A percentile compares a stretch with the other conserved stretches of the same genome.
These are phyloP conservation scores for Phoeniculus purpureus DNA, from an alignment of 2,797 vertebrate species.

Conservation along the genomic window DNA sequence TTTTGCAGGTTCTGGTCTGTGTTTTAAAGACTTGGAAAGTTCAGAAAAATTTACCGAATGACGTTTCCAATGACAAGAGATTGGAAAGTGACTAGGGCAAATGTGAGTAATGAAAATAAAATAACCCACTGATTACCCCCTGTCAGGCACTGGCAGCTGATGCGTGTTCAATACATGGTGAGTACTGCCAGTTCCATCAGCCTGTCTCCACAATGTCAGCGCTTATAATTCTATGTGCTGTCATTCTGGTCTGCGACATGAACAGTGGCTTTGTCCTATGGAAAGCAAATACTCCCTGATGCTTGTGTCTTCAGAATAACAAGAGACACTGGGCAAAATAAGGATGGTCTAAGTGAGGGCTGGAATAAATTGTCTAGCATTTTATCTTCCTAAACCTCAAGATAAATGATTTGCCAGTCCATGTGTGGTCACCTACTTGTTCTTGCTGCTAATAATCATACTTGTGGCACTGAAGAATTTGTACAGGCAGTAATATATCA, in stretches of 20 bases:
- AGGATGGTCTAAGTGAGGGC: neutral
- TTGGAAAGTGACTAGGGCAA: neutral
- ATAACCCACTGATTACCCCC: neutral
- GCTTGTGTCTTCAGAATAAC: neutral
- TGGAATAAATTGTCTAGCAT: slow-evolving; percentile 5
- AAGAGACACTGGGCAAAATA: slow-evolving; percentile 1
- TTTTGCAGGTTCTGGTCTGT: neutral
- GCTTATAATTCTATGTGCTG: neutral
- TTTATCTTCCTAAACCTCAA: slow-evolving; percentile 6
- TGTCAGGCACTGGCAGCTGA: neutral
- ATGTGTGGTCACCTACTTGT: neutral
- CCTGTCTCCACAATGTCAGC: slow-evolving; percentile 5
- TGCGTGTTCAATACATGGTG: neutral
- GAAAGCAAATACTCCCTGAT: neutral
- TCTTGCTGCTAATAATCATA: slow-evolving; percentile 28
- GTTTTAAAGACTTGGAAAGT: neutral
- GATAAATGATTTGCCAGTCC: neutral
- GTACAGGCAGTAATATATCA: neutral
- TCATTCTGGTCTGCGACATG: neutral
- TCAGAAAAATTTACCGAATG: neutral
- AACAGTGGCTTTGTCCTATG: neutral
- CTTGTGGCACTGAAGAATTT: slow-evolving; percentile 30
- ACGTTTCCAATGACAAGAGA: neutral
- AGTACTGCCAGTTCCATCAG: slow-evolving; percentile 2
- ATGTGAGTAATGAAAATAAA: slow-evolving; percentile 2